Conservation (phyloP, 2,888 invertebrate species). For the Drosophila macrothrix region DNA sequence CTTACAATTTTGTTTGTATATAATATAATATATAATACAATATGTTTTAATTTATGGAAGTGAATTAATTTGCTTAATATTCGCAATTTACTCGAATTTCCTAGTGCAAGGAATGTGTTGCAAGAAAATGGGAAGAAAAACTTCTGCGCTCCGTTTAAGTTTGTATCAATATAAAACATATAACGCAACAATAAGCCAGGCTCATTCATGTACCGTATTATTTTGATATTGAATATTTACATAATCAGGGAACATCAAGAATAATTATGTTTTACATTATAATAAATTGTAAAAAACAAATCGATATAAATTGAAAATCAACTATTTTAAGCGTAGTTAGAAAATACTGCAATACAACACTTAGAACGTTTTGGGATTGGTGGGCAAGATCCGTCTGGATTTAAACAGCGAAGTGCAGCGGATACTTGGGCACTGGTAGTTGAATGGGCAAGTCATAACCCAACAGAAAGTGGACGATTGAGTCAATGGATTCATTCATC, state of each 20-base stretch:
- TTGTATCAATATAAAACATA: background rate
- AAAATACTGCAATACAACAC: background rate
- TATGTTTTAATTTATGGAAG: background rate
- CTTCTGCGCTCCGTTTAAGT: background rate
- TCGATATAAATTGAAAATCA: background rate
- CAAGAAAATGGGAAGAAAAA: too few species aligned
- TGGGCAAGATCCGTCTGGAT: background rate
- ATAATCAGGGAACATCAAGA: too few species aligned
- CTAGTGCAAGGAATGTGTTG: background rate
- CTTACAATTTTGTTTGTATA: too few species aligned
- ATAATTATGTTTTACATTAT: background rate
- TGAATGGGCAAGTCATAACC: background rate
- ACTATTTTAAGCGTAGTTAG: background rate
- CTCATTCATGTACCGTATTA: too few species aligned
- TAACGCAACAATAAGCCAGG: too few species aligned
- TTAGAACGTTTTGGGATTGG: background rate
- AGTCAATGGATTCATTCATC: background rate
- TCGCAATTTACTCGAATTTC: background rate
- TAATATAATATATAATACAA: too few species aligned
- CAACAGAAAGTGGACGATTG: background rate
- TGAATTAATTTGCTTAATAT: background rate
- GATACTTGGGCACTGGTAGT: background rate
- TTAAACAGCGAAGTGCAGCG: background rate
- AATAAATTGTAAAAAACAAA: background rate
- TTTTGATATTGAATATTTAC: too few species aligned